Evolutionary conservation across 2,888 invertebrate genomes (phyloP), one percentile per base, ranked within the genome.

Genomic region (Cinara cedri): DNA sequence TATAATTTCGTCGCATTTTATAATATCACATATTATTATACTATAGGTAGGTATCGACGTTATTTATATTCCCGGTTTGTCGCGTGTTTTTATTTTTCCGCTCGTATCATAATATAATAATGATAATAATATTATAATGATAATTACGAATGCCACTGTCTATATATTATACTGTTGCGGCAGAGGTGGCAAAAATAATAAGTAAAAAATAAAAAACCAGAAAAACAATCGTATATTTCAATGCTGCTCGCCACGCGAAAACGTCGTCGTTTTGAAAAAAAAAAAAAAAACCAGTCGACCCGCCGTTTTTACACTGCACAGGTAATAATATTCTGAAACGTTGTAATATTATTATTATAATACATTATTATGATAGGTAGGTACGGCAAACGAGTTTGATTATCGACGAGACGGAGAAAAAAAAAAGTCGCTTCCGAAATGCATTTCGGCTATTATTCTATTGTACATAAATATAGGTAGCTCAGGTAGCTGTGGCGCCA

Each of bases 361-460:
- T n/a, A n/a, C n/a, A n/a, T n/a, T n/a, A n/a, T n/a, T n/a, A n/a
- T n/a, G n/a, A n/a, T n/a, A n/a, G n/a, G n/a, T n/a, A n/a, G n/a
- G 14, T 9, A 26, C 49, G 24, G 13, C 2, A 60, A 72, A 72
- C 72, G 60, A 72, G 72, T 72, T 72, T 72, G 49, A n/a, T 10
- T 46, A 72, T 34, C 11, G 10, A n/a, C 14, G 13, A 54, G 44
- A 60, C 24, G 26, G 42, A 71, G 55, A 71, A 21, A 65, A 68
- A 60, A 60, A 60, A 26, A 26, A 60, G 16, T 16, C 1, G 8
- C 24, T 57, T 26, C 24, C n/a, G 26, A 46, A 60, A 72, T 57
- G 57, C 57, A 72, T 72, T 72, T 72, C 16, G 46, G 46, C 9
- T 42, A n/a, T n/a, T n/a, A n/a, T n/a, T n/a, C n/a, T n/a, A n/a